Conservation (phyloP, 2,797 vertebrate species). For the Gambelia wislizenii region DNA sequence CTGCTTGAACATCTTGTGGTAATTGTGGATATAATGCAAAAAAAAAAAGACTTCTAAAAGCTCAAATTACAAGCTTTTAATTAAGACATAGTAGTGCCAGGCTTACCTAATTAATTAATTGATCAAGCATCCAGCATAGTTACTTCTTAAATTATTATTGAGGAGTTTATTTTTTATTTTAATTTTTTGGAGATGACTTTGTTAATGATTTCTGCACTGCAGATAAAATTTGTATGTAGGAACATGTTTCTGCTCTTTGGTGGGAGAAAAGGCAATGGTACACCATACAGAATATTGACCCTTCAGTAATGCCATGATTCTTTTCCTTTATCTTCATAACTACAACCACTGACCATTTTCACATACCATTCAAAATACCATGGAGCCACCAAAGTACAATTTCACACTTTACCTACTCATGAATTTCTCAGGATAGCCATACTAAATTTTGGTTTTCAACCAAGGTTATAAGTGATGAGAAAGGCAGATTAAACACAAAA, state of each 20-base stretch:
- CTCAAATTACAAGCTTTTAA: slow-evolving; percentile 32
- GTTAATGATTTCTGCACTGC: slow-evolving; percentile 35
- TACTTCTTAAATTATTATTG: slow-evolving; percentile 24
- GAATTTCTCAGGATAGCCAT: background rate
- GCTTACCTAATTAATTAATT: slow-evolving; percentile 38
- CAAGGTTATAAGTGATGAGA: background rate
- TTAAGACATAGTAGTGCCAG: slow-evolving; percentile 27
- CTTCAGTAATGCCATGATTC: background rate
- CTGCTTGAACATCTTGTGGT: slow-evolving; percentile 23
- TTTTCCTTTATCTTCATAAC: background rate
- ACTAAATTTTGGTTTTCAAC: background rate
- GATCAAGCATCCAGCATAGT: background rate
- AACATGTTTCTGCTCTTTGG: background rate
- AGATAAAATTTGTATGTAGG: slow-evolving; percentile 30
- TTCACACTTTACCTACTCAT: background rate
- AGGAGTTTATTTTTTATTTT: background rate
- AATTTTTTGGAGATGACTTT: background rate
- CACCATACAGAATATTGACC: background rate
- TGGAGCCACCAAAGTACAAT: background rate
- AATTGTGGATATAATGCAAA: slow-evolving; percentile 18
- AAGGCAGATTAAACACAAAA: background rate
- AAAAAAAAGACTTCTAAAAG: slow-evolving; percentile 6
- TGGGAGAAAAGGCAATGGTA: background rate
- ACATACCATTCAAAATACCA: background rate
- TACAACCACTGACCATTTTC: background rate